Evolutionary conservation across 2,797 vertebrate species (phyloP).

Genomic region (Pipistrellus pipistrellus): DNA sequence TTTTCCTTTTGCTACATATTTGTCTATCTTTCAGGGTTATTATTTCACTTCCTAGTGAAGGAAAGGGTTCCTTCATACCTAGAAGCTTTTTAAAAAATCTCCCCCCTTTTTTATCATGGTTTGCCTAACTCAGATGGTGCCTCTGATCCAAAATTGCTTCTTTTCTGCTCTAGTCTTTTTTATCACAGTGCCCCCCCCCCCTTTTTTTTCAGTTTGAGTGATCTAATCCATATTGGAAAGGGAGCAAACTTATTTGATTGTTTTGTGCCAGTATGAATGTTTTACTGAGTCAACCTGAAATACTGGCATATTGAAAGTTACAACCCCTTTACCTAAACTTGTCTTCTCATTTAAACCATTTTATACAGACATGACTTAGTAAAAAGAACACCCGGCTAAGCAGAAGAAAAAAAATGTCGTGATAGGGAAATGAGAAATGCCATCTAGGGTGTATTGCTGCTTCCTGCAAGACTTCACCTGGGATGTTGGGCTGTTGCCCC

Average conservation of each 20-base stretch:
- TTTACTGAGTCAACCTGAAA: conserved; percentile 58
- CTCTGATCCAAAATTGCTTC: conserved; percentile 56
- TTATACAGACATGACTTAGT: conserved; percentile 57
- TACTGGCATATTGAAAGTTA: conserved; percentile 55
- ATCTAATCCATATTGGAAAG: conserved; percentile 58
- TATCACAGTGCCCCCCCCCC: not conserved
- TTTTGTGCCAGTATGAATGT: conserved; percentile 30
- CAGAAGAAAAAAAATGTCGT: conserved; percentile 22
- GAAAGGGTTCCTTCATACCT: not conserved
- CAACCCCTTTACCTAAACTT: conserved; percentile 52
- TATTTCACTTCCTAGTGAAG: conserved; percentile 42
- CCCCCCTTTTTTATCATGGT: not conserved
- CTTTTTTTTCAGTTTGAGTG: conserved; percentile 30
- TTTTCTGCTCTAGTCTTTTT: conserved; percentile 49
- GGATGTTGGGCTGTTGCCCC: not conserved
- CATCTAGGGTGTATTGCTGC: not conserved
- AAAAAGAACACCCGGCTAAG: conserved; percentile 28
- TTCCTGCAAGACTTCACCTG: not conserved
- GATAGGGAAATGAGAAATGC: not conserved
- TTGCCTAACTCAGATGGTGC: conserved; percentile 33
- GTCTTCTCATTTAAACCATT: conserved; percentile 63
- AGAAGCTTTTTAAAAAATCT: conserved; percentile 36
- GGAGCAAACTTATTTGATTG: conserved; percentile 58
- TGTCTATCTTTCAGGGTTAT: conserved; percentile 43
- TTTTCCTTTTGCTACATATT: conserved; percentile 63